These are phyloP conservation scores for Athripsodes cinereus DNA, from an alignment of 2,888 invertebrate genomes.

Conservation along the genomic window DNA sequence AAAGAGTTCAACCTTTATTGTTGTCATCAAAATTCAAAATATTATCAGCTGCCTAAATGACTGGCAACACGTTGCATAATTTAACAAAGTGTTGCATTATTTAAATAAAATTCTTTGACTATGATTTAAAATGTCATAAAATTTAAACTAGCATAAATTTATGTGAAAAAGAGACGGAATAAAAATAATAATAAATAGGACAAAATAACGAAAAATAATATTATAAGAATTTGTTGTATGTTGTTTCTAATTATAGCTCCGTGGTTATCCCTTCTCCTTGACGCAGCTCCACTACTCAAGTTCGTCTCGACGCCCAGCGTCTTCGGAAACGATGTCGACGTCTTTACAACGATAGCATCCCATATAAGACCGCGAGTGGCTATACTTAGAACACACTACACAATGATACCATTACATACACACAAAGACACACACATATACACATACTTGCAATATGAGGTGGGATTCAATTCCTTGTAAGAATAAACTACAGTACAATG, in stretches of 20 bases:
- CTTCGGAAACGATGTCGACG: neutral
- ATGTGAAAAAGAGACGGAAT: no score
- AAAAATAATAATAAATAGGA: no score
- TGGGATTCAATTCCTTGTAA: neutral
- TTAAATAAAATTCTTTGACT: no score
- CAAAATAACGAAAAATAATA: neutral
- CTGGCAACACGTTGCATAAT: no score
- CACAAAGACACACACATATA: no score
- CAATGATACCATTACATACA: neutral
- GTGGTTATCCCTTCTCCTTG: neutral
- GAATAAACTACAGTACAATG: neutral
- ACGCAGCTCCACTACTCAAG: neutral
- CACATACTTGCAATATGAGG: no score
- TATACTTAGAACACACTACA: conserved; percentile 38
- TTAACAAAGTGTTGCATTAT: no score
- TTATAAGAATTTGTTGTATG: neutral
- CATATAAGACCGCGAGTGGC: conserved; percentile 44
- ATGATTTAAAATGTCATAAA: no score
- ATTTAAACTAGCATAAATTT: no score
- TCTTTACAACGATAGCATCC: conserved; percentile 29
- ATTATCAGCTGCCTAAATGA: no score
- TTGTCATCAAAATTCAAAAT: no score
- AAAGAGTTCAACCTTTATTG: no score
- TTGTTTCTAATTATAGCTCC: neutral
- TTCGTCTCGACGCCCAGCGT: neutral